These are phyloP conservation scores for Rhamphomyia laevipes DNA, from an alignment of 2,888 invertebrate species.

Conservation along the genomic window DNA sequence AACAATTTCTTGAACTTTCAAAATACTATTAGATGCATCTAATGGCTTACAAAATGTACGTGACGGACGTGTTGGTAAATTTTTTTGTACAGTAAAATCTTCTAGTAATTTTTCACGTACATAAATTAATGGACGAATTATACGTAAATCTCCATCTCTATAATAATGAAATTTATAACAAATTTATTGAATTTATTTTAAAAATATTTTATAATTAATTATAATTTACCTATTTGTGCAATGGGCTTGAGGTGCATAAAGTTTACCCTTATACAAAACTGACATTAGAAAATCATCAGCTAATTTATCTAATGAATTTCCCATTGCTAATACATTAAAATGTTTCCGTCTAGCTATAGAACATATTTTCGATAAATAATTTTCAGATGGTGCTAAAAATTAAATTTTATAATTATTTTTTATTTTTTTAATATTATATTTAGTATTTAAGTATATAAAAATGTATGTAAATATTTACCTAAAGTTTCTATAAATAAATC, in stretches of 20 bases:
- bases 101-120: conserved; percentile 54
- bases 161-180: not conserved
- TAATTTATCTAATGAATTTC: conserved; percentile 75
- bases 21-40: conserved; percentile 15
- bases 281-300: conserved; percentile 72
- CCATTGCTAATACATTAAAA: conserved; percentile 79
- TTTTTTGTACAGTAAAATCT: conserved; percentile 15
- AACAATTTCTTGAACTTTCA: conserved; percentile 16
- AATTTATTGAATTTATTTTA: no score
- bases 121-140: conserved; percentile 78
- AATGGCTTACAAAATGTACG: conserved; percentile 11
- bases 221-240: conserved; percentile 53
- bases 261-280: conserved; percentile 65
- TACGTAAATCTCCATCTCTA: conserved; percentile 63
- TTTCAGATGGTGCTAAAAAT: conserved; percentile 41
- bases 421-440: not conserved
- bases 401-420: conserved; percentile 24
- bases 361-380: conserved; percentile 47
- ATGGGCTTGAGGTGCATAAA: conserved; percentile 68
- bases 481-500: conserved; percentile 66
- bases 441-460: not conserved
- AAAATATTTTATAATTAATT: not conserved
- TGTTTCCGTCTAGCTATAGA: conserved; percentile 60
- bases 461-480: conserved; percentile 30
- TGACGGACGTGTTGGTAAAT: conserved; percentile 17